These are phyloP conservation scores for Montipora cactus DNA, from an alignment of 64 coral and sea anemone genomes.

Conservation along the genomic window DNA sequence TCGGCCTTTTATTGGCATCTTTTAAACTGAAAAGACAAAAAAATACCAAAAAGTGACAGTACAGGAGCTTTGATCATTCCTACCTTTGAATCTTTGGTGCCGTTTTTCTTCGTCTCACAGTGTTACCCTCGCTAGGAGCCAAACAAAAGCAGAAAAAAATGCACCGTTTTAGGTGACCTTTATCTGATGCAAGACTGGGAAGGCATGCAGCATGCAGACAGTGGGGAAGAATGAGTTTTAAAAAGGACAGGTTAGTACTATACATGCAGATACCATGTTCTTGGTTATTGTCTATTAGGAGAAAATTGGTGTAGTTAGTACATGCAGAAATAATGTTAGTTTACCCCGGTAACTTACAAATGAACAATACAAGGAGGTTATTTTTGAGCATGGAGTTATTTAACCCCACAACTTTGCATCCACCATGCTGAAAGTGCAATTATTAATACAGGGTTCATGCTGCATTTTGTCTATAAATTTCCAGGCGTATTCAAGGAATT, in stretches of 20 bases:
- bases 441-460: too few relatives aligned
- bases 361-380: too few relatives aligned
- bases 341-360: too few relatives aligned
- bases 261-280: background rate
- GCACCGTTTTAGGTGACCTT: constrained; percentile 75
- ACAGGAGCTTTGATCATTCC: background rate
- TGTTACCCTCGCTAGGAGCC: constrained; percentile 76
- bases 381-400: too few relatives aligned
- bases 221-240: constrained; percentile 44
- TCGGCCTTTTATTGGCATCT: too few relatives aligned
- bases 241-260: constrained; percentile 41
- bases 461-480: too few relatives aligned
- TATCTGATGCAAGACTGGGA: constrained; percentile 79
- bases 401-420: too few relatives aligned
- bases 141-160: constrained; percentile 93
- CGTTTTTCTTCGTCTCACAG: constrained; percentile 88
- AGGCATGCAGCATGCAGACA: constrained; percentile 61
- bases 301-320: constrained; percentile 64
- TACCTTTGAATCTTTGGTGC: constrained; percentile 68
- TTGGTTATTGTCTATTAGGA: constrained; percentile 56
- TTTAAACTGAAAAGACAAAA: too few relatives aligned
- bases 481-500: too few relatives aligned
- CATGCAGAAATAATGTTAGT: background rate
- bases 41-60: background rate
- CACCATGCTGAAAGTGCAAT: too few relatives aligned